These are phyloP conservation scores for Platalea minor DNA, from an alignment of 2,797 vertebrate genomes.

Conservation along the genomic window DNA sequence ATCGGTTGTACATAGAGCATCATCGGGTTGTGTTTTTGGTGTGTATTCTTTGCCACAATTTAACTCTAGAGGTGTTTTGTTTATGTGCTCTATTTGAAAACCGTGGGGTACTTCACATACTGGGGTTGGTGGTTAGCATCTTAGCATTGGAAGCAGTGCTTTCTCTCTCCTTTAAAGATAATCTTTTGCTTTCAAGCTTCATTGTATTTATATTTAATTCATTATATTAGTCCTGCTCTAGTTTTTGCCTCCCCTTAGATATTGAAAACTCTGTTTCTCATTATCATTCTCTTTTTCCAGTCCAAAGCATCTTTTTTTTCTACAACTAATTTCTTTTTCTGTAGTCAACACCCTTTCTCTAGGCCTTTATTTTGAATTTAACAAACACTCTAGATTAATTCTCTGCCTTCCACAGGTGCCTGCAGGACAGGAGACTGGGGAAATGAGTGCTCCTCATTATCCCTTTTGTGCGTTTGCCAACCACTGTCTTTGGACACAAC, in stretches of 20 bases:
- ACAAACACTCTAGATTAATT: not conserved
- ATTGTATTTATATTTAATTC: not conserved
- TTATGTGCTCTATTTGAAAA: not conserved
- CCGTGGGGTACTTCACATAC: not conserved
- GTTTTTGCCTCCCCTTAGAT: not conserved
- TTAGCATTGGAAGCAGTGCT: not conserved
- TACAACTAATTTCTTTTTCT: not conserved
- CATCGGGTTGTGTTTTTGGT: not conserved
- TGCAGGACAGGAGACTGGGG: not conserved
- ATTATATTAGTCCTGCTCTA: not conserved
- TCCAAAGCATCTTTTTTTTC: not conserved
- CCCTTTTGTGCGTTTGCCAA: not conserved
- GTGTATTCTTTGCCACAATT: not conserved
- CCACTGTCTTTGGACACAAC: not conserved
- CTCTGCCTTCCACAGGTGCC: not conserved
- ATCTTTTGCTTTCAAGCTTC: not conserved
- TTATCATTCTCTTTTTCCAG: not conserved
- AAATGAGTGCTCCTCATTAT: not conserved
- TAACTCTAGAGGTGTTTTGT: not conserved
- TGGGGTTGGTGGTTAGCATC: not conserved
- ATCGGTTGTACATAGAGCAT: rapidly evolving
- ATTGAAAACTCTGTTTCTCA: not conserved
- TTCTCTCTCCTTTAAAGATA: not conserved
- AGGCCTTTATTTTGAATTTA: constrained; percentile 6
- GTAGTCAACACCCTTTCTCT: not conserved